Percentiles rank a stretch among this genome's conserved stretches.
phyloP scores from a whole-genome alignment of 2,113 vertebrate species.

The Bubalus kerabau region DNA sequence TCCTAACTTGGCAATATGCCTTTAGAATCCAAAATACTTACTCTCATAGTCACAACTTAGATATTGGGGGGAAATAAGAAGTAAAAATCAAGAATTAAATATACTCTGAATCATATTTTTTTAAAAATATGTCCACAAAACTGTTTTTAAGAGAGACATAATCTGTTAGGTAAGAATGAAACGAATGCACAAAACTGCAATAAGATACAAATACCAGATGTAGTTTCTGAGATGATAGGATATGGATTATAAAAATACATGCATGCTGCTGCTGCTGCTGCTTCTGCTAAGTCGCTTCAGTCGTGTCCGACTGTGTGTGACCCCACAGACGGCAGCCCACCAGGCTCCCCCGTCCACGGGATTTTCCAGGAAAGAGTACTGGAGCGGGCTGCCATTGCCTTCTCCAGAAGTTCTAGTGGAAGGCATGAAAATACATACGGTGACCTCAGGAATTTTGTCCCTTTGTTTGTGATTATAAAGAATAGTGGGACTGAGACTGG shows the following conservation, averaged over 20 bases:
- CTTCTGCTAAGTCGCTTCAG: neutral
- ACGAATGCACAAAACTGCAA: neutral
- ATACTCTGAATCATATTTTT: neutral
- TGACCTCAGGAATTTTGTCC: neutral
- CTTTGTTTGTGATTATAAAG: constrained; percentile 18
- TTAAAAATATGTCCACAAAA: neutral
- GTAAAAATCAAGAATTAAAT: constrained; percentile 38
- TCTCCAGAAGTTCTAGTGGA: neutral
- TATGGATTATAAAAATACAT: neutral
- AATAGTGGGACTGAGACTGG: neutral
- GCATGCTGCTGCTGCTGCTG: neutral
- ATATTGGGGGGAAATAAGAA: neutral
- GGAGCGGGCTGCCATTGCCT: neutral
- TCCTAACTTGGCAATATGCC: neutral
- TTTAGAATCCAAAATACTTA: neutral
- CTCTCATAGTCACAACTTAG: neutral
- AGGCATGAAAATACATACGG: neutral
- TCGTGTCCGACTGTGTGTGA: neutral
- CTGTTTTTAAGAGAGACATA: neutral
- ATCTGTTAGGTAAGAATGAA: constrained; percentile 8
- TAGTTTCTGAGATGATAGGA: neutral
- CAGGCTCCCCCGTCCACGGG: neutral
- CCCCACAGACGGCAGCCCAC: neutral
- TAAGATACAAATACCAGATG: neutral
- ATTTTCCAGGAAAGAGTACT: neutral